Percentiles rank a stretch among this genome's conserved stretches.
Conservation (phyloP, 2,888 invertebrate genomes). For the Schrankia costaestrigalis region DNA sequence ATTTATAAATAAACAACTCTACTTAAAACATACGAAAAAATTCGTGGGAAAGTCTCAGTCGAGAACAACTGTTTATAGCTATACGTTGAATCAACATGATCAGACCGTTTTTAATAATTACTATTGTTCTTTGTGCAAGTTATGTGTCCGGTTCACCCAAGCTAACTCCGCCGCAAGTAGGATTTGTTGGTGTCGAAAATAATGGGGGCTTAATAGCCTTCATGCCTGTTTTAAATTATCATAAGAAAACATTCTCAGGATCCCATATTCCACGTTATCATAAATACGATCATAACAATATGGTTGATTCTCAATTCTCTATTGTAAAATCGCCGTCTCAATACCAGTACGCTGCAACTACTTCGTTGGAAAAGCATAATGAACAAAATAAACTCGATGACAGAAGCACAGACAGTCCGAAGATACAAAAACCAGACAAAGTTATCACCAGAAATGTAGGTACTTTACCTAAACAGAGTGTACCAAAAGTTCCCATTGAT, state of each 20-base stretch:
- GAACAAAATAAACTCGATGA: slow-evolving; percentile 10
- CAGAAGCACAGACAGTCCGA: slow-evolving; percentile 18
- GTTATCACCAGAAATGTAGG: slow-evolving; percentile 1
- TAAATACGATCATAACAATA: slow-evolving; percentile 36
- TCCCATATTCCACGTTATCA: slow-evolving; percentile 29
- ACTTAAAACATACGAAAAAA: slow-evolving; percentile 24
- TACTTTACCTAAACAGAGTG: not conserved
- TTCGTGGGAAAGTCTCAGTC: slow-evolving; percentile 42
- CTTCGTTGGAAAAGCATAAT: slow-evolving; percentile 9
- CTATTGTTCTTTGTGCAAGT: slow-evolving; percentile 33
- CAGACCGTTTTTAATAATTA: slow-evolving; percentile 32
- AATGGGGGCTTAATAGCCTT: slow-evolving; percentile 25
- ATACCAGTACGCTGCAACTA: slow-evolving; percentile 3
- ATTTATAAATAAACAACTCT: slow-evolving; percentile 36
- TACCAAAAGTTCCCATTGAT: no score
- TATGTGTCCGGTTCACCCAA: slow-evolving; percentile 31
- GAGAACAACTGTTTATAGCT: slow-evolving; percentile 29
- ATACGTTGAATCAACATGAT: slow-evolving; percentile 40
- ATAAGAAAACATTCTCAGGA: slow-evolving; percentile 39
- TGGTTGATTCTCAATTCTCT: slow-evolving; percentile 48
- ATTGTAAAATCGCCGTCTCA: slow-evolving; percentile 31
- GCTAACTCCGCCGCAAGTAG: no score
- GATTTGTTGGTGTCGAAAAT: slow-evolving; percentile 39
- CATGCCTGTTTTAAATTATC: slow-evolving; percentile 19
- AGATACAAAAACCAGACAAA: slow-evolving; percentile 11